Evolutionary conservation across 2,888 invertebrate species (phyloP).

Genomic region (Fragum whitleyi): DNA sequence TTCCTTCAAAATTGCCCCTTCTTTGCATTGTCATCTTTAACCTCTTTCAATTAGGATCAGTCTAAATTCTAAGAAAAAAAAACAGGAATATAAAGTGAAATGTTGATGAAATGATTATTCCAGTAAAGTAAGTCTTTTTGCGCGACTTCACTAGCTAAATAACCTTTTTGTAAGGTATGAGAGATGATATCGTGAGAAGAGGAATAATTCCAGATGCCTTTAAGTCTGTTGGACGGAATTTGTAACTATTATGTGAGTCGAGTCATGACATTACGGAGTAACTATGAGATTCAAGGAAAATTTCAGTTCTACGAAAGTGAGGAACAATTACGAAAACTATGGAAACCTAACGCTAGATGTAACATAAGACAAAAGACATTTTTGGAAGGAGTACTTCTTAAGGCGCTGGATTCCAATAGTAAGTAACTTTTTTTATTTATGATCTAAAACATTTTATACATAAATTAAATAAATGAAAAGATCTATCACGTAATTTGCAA

Average conservation of each 20-base stretch:
- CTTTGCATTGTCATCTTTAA: too few species aligned
- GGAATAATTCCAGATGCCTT: conserved; percentile 12
- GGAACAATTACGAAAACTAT: conserved; percentile 63
- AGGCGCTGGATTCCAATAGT: conserved; percentile 74
- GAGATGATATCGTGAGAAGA: background rate
- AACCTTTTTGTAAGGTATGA: background rate
- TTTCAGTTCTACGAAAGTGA: conserved; percentile 69
- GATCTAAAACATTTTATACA: background rate
- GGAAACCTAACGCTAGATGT: conserved; percentile 68
- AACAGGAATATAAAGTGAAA: background rate
- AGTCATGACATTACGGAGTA: conserved; percentile 65
- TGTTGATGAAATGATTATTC: too few species aligned
- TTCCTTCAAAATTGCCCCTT: too few species aligned
- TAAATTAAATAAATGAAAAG: too few species aligned
- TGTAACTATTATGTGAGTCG: conserved; percentile 13
- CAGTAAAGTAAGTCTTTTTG: too few species aligned
- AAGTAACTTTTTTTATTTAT: conserved; percentile 53
- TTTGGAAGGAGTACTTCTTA: conserved; percentile 77
- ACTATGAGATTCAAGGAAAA: conserved; percentile 69
- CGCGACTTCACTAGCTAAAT: too few species aligned
- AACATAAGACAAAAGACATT: conserved; percentile 73
- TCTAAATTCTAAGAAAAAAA: too few species aligned
- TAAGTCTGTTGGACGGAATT: background rate
- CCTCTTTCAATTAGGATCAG: too few species aligned
- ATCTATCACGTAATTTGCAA: too few species aligned